Evolutionary conservation across 1,140 invertebrate genomes (phyloP).

Genomic region (Palaemon carinicauda): DNA sequence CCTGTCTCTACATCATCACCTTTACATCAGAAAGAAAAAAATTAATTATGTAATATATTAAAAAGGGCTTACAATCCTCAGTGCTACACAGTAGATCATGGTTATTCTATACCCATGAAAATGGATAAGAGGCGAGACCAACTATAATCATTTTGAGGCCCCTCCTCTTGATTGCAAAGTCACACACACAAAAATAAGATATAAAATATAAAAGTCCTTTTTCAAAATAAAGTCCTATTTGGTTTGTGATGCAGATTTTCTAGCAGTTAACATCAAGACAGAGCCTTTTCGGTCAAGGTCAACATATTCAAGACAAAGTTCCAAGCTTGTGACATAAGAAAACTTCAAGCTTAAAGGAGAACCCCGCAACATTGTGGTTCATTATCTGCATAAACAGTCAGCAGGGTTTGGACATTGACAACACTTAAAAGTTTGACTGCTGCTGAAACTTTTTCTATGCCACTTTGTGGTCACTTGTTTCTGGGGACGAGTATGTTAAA

Average conservation of each 20-base stretch:
- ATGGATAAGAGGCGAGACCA: constrained; percentile 15
- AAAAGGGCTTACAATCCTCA: constrained; percentile 16
- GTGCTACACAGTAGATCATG: constrained; percentile 45
- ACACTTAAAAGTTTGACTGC: constrained; percentile 53
- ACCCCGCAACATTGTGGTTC: constrained; percentile 9
- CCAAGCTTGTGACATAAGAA: constrained; percentile 29
- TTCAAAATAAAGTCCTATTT: constrained; percentile 30
- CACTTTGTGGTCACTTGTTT: constrained; percentile 56
- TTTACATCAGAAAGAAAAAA: too few species aligned
- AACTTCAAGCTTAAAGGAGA: constrained; percentile 28
- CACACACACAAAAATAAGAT: constrained; percentile 23
- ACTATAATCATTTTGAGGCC: constrained; percentile 27
- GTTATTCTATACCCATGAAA: constrained; percentile 18
- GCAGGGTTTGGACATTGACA: constrained; percentile 31
- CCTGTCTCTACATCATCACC: constrained; percentile 38
- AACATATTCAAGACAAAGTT: constrained; percentile 36
- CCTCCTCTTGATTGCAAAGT: not conserved
- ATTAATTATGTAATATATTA: not conserved
- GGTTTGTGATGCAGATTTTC: constrained; percentile 34
- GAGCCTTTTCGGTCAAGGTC: constrained; percentile 21
- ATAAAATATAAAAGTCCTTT: constrained; percentile 16
- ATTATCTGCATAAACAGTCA: constrained; percentile 7
- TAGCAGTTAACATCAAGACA: constrained; percentile 21
- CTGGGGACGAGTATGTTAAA: constrained; percentile 49
- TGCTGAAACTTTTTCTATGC: constrained; percentile 49